Evolutionary conservation across 2,113 vertebrate species (phyloP), one percentile per base, ranked within the genome.

Genomic region (Malurus melanocephalus): DNA sequence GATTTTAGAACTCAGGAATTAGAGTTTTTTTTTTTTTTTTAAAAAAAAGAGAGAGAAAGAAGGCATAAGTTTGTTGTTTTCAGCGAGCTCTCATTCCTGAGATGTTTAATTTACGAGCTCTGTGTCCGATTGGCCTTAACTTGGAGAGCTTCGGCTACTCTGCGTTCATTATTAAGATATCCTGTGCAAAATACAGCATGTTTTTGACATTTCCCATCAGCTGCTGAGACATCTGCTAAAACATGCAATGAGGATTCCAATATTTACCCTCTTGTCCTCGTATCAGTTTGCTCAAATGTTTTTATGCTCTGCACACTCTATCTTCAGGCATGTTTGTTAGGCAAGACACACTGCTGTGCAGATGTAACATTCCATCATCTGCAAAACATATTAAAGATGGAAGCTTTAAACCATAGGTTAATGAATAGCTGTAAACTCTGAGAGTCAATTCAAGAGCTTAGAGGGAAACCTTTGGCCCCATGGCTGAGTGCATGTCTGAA

Each of bases 351-450:
- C 56, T 77, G 53, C 78, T 94, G 68, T 83, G 75, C 53, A 75
- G 66, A 80, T 55, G 42, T 7, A n/a, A 53, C 86, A 76, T 57
- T 77, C 59, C n/a, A 61, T 66, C 88, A 68, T 80, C 83, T 87
- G 65, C 40, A 90, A 87, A 87, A 88, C 49, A 48, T 38, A 86
- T 89, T 71, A 35, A 28, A 76, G 66, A 83, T 48, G 38, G 59
- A 84, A 93, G 33, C 45, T 85, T 93, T 72, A 84, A 94, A 80
- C 64, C 23, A 35, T 16, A 74, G 74, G 94, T 89, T 94, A 95
- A 93, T 87, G 85, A 90, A 76, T 32, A 92, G 57, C 76, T 91
- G 65, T 85, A 90, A 88, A 90, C 38, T 91, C 85, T 64, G 9
- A 68, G 55, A 75, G 67, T 59, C 45, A 55, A 15, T 65, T 91